Evolutionary conservation across 2,113 vertebrate species (phyloP).

Genomic region (Alces alces): DNA sequence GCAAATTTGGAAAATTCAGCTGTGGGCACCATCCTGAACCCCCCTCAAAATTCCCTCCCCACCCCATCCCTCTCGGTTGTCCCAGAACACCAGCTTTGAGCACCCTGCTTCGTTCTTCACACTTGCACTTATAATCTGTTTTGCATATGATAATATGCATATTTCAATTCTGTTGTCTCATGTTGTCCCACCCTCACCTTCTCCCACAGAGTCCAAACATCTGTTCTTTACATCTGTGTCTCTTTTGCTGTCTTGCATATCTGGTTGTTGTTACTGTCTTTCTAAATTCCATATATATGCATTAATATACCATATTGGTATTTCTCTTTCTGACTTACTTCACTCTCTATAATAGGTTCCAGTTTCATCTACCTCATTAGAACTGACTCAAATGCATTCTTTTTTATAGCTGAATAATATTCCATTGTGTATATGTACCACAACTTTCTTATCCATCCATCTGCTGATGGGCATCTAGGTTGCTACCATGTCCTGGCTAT

Average conservation of each 20-base stretch:
- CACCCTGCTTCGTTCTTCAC: not conserved
- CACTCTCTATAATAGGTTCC: not conserved
- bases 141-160: not conserved
- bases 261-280: not conserved
- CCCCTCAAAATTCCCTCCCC: not conserved
- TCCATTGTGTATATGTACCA: not conserved
- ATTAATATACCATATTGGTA: not conserved
- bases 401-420: not conserved
- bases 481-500: not conserved
- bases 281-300: not conserved
- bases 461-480: not conserved
- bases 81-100: not conserved
- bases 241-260: not conserved
- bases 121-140: not conserved
- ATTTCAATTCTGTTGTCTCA: not conserved
- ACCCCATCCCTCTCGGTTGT: not conserved
- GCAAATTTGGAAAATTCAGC: too few relatives aligned
- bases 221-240: not conserved
- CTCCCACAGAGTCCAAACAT: not conserved
- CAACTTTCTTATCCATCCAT: not conserved
- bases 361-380: not conserved
- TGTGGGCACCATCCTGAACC: not conserved
- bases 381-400: not conserved
- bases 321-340: not conserved
- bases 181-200: not conserved